phyloP scores from a whole-genome alignment of 2,888 invertebrate genomes.

The Nycteola revayana region DNA sequence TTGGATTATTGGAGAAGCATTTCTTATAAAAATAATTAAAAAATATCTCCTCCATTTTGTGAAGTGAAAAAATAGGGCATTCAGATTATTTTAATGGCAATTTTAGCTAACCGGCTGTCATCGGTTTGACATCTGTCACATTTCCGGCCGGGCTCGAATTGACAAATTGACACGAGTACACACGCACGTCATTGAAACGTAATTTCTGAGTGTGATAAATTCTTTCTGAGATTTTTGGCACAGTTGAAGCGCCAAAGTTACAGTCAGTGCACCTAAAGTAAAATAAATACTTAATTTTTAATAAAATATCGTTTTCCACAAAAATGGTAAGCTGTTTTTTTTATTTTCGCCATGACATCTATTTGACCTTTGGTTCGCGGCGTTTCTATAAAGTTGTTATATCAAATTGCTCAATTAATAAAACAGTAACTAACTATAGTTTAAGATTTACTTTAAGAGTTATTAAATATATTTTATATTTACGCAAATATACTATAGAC shows the following conservation, averaged over 20 bases:
- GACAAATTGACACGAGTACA: slow-evolving; percentile 3
- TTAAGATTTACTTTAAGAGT: no score
- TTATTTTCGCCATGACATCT: slow-evolving; percentile 60
- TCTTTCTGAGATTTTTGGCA: slow-evolving; percentile 1
- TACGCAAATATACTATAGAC: no score
- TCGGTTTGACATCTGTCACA: slow-evolving; percentile 5
- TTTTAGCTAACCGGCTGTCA: slow-evolving; percentile 5
- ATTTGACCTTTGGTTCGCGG: slow-evolving; percentile 52
- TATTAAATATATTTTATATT: no score
- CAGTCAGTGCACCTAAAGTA: slow-evolving; percentile 9
- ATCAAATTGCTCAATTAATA: no score
- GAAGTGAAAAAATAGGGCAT: no score
- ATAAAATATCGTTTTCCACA: slow-evolving; percentile 9
- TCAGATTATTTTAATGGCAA: no score
- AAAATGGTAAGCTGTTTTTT: slow-evolving; percentile 57
- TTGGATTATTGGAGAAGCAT: no score
- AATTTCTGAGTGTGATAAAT: slow-evolving; percentile 10
- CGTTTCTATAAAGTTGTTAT: no score
- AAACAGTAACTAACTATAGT: no score
- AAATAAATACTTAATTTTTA: slow-evolving; percentile 3
- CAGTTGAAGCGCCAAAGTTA: slow-evolving; percentile 11
- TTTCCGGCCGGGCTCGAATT: slow-evolving; percentile 3
- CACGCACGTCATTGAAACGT: slow-evolving; percentile 1
- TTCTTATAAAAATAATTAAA: no score
- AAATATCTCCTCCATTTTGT: no score